phyloP scores from a whole-genome alignment of 1,140 invertebrate species.

The Drosophila varians region DNA sequence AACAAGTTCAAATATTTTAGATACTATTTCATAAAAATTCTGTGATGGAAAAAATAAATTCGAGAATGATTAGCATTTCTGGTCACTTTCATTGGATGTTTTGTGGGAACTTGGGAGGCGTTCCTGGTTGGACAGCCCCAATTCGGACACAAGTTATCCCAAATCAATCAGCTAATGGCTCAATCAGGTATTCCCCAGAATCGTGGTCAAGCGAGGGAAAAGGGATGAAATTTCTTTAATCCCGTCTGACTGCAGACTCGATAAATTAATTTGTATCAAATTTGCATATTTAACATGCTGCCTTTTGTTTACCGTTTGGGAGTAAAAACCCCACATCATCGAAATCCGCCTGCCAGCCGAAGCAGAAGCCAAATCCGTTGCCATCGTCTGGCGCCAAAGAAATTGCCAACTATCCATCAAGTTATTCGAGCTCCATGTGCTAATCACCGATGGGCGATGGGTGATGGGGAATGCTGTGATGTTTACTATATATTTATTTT shows the following conservation, averaged over 20 bases:
- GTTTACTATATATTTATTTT: slow-evolving; percentile 27
- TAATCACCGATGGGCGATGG: slow-evolving; percentile 40
- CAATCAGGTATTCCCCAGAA: slow-evolving; percentile 69
- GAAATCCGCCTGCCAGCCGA: slow-evolving; percentile 60
- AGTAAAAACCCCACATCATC: slow-evolving; percentile 41
- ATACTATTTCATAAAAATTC: neutral
- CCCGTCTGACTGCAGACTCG: slow-evolving; percentile 33
- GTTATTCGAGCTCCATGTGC: slow-evolving; percentile 38
- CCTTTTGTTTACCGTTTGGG: slow-evolving; percentile 29
- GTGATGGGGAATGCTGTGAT: slow-evolving; percentile 1
- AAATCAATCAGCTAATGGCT: slow-evolving; percentile 53
- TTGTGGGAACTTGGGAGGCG: neutral
- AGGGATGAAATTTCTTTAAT: slow-evolving; percentile 68
- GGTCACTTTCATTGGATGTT: slow-evolving; percentile 16
- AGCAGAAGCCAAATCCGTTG: slow-evolving; percentile 31
- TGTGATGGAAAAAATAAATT: too few relatives aligned
- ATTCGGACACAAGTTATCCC: slow-evolving; percentile 9
- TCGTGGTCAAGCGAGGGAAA: slow-evolving; percentile 14
- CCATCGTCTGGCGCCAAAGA: slow-evolving; percentile 69
- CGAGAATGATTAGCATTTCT: too few relatives aligned
- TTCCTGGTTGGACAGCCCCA: slow-evolving; percentile 17
- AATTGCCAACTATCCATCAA: slow-evolving; percentile 77
- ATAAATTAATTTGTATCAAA: slow-evolving; percentile 65
- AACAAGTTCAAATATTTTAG: neutral
- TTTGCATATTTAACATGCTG: slow-evolving; percentile 74